phyloP scores from a whole-genome alignment of 2,888 invertebrate species.

The Microctonus hyperodae region DNA sequence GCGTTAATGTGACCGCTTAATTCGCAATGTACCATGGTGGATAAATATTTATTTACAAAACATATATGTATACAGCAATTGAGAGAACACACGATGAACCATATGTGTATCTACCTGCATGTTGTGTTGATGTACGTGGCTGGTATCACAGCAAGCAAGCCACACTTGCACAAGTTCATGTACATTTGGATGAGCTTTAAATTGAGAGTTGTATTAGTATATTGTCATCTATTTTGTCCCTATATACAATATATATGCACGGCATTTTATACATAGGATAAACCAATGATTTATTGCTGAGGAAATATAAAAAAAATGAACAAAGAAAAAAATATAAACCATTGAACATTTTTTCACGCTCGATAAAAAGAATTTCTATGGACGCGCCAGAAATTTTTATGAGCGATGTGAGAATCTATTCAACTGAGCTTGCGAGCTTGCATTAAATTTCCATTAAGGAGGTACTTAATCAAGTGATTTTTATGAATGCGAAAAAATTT shows the following conservation, averaged over 20 bases:
- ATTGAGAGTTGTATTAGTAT: constrained; percentile 30
- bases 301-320: too few species aligned
- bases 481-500: neutral
- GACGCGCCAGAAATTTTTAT: neutral
- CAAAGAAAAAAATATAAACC: too few species aligned
- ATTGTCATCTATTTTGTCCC: neutral
- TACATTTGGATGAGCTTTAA: constrained; percentile 14
- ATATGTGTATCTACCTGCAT: constrained; percentile 7
- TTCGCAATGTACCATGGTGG: constrained; percentile 9
- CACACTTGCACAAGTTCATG: constrained; percentile 4
- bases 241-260: neutral
- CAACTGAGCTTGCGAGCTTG: neutral
- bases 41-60: constrained; percentile 8
- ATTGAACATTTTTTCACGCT: neutral
- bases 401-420: neutral
- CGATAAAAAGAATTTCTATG: neutral
- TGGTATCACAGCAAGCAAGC: neutral
- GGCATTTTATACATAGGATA: neutral
- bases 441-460: neutral
- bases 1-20: constrained; percentile 37
- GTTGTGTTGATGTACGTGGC: constrained; percentile 7
- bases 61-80: constrained; percentile 1
- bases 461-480: neutral
- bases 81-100: constrained; percentile 1
- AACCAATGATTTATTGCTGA: neutral